Evolutionary conservation across 2,113 vertebrate species (phyloP), one percentile per base, ranked within the genome.

Genomic region (Pelmatolapia mariae): DNA sequence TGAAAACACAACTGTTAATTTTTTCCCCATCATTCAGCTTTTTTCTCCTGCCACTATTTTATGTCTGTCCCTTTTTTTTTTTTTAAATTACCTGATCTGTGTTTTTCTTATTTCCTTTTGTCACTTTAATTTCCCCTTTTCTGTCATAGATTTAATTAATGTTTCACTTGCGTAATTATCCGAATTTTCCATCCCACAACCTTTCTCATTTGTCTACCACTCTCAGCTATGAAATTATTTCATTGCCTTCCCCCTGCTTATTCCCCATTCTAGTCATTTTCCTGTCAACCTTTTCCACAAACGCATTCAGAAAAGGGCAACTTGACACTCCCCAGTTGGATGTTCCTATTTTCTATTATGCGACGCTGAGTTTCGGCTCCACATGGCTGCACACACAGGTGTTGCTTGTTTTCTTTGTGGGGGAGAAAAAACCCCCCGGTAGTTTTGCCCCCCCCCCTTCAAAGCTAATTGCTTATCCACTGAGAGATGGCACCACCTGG

Each of bases 381-480:
- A 88, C 84, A 86, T 24, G 53, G 81, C 90, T 90, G 83, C 86
- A 91, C 87, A 86, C 80, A 63, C 92, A 93, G 93, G 92, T 92
- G 91, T 76, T 93, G 88, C 87, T 86, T 93, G 87, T 91, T 92
- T 88, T 91, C 50, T 89, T 40, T 84, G 82, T 54, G 87, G 89
- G 89, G 61, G 29, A 10, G 0, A 24, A 61, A 80, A 91, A 88
- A 88, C 2, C 8, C 2, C 16, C 24, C 88, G 47, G 76, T 84
- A 89, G 87, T 86, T 90, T 86, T 84, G 24, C 57, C 57, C 89
- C 91, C 90, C 90, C 66, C 38, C 68, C 68, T 4, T 31, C 87
- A 92, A 93, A 94, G 89, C 91, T 87, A 93, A 94, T 91, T 94
- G 91, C 80, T 89, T 89, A 79, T 91, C 93, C 80, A 54, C 83